Evolutionary conservation across 2,797 vertebrate species (phyloP).

Genomic region (Menidia menidia): DNA sequence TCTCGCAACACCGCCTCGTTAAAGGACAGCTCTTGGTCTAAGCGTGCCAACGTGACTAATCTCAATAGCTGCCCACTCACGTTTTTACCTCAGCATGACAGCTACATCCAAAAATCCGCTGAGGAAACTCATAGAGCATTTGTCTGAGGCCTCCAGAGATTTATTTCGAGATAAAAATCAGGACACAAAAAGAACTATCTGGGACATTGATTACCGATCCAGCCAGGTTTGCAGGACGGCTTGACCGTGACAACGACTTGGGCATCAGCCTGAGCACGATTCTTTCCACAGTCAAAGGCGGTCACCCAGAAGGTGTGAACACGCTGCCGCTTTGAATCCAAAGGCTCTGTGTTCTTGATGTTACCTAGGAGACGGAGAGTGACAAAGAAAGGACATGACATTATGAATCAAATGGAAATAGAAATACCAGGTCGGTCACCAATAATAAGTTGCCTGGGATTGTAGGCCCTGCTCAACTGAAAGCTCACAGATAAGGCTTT

Average conservation of each 20-base stretch:
- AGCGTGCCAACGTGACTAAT: constrained; percentile 60
- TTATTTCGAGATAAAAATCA: background rate
- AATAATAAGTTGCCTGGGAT: constrained; percentile 28
- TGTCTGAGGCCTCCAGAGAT: background rate
- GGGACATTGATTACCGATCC: constrained; percentile 89
- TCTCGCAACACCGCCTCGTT: constrained; percentile 24
- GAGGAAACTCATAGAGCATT: constrained; percentile 8
- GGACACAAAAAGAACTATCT: background rate
- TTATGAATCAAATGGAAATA: constrained; percentile 33
- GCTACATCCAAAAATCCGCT: constrained; percentile 20
- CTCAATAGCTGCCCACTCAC: constrained; percentile 43
- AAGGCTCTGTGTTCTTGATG: constrained; percentile 96
- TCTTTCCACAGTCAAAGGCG: constrained; percentile 98
- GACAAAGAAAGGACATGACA: constrained; percentile 37
- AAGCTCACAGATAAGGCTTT: constrained; percentile 31
- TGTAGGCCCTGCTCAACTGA: constrained; percentile 20
- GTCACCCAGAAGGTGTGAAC: constrained; percentile 97
- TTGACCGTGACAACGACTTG: constrained; percentile 97
- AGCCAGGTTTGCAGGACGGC: constrained; percentile 97
- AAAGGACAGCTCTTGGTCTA: constrained; percentile 41
- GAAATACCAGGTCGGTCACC: constrained; percentile 60
- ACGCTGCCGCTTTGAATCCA: constrained; percentile 91
- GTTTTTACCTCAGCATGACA: constrained; percentile 33
- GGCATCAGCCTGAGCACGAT: constrained; percentile 93
- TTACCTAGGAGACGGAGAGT: constrained; percentile 85